Percentiles rank a stretch among this genome's conserved stretches.
Evolutionary conservation across 2,888 invertebrate species (phyloP).

Genomic region (Chirona hameri): DNA sequence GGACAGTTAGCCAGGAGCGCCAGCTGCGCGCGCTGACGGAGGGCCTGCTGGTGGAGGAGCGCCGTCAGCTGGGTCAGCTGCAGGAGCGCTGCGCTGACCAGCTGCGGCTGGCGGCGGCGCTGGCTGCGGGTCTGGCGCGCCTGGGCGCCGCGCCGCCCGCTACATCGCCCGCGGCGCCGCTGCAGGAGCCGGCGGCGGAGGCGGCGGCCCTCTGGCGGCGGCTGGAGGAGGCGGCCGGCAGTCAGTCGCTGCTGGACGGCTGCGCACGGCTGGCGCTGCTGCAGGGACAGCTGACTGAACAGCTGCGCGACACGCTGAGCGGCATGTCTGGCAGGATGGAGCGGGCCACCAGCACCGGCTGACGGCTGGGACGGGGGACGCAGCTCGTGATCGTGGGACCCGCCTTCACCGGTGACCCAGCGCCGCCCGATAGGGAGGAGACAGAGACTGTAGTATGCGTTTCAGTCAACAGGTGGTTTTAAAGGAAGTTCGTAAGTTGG

Average conservation of each 20-base stretch:
- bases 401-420: neutral
- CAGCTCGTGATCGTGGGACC: neutral
- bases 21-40: slow-evolving; percentile 37
- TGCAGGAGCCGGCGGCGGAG: neutral
- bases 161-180: no score
- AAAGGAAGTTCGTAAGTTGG: neutral
- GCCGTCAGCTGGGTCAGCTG: slow-evolving; percentile 36
- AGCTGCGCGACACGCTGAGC: neutral
- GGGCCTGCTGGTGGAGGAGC: slow-evolving; percentile 37
- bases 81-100: slow-evolving; percentile 29
- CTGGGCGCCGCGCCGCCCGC: neutral
- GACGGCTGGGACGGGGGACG: neutral
- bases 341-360: neutral
- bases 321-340: slow-evolving; percentile 9
- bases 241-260: neutral
- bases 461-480: neutral
- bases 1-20: slow-evolving; percentile 34
- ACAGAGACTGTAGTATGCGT: no score
- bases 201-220: neutral
- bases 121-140: neutral
- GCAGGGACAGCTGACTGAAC: neutral
- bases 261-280: slow-evolving; percentile 12
- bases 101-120: neutral
- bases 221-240: neutral
- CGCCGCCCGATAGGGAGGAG: neutral